Evolutionary conservation across 2,113 vertebrate species (phyloP).

Genomic region (Sorex araneus): DNA sequence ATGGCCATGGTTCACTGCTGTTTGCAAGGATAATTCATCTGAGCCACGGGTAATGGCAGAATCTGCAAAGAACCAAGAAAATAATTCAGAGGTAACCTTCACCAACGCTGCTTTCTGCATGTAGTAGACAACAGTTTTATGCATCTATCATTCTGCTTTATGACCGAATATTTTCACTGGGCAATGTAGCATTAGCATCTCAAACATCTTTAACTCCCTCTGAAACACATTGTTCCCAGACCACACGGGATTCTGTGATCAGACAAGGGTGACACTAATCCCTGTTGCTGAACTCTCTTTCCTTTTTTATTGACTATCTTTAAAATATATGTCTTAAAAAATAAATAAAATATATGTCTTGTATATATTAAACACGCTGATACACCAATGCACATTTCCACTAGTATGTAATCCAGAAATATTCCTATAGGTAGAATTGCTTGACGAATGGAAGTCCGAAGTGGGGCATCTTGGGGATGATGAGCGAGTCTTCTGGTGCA

Average conservation of each 20-base stretch:
- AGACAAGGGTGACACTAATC: neutral
- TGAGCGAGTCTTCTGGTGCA: no score
- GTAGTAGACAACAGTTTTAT: neutral
- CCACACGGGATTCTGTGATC: no score
- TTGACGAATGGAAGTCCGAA: constrained; percentile 45
- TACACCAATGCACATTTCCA: neutral
- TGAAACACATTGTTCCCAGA: neutral
- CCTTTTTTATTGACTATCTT: neutral
- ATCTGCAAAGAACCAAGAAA: neutral
- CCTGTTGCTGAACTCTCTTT: neutral
- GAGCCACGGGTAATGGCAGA: no score
- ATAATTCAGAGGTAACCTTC: constrained; percentile 19
- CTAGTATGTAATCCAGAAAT: constrained; percentile 12
- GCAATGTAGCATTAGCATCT: neutral
- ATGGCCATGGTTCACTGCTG: neutral
- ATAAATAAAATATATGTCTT: constrained; percentile 8
- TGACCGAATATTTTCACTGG: constrained; percentile 7
- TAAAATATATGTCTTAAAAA: constrained; percentile 8
- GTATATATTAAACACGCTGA: neutral
- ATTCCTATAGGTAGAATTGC: neutral
- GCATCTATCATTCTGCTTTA: neutral
- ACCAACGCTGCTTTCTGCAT: neutral
- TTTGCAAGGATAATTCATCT: no score
- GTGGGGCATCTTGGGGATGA: neutral
- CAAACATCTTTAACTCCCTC: neutral